Base-by-base conservation (phyloP, 1,140 invertebrate genomes). In the Drosophila nannoptera region DNA sequence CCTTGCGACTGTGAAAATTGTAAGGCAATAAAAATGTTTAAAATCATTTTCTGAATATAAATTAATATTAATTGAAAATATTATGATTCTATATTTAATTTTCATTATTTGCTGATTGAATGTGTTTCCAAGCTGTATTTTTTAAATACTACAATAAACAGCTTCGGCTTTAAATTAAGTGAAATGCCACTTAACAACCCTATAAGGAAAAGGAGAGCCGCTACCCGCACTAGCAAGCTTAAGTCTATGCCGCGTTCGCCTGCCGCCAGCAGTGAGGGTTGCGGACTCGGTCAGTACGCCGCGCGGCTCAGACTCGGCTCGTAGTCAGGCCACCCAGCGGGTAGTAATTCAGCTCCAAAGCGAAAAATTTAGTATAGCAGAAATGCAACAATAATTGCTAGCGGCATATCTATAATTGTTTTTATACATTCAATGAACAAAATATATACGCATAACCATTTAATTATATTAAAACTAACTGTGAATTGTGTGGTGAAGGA, bases 261-360 rank as follows among this genome's bases (percentile, higher is more conserved):
- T 55, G 42, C 36, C 22, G 53, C 36, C 42, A 66, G 75, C 76
- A 86, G 75, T 83, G 80, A 84, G 80, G 80, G 80, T 83, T 83
- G 80, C 80, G 72, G 72, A 76, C 72, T 84, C 73, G 63, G 76
- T 68, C 59, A 75, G 81, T 77, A 63, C 81, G 77, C 77, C 67
- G 81, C 70, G 81, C 64, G 67, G 64, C 70, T 77, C 64, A 67
- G 61, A 48, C 66, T 65, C 49, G 46, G 22, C 11, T 66, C 35
- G 48, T 14, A 65, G 62, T 52, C 40, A 45, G 46, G 52, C 61
- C 61, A 14, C 43, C 36, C 16, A 46, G 63, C 54, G 70, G 38
- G 35, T 11, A 45, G 52, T 46, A 59, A 59, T 9, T 5, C 35
- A 55, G 49, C 48, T 36, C 46, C 11, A 40, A 45, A 50, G 46